Conservation (phyloP, 2,888 invertebrate genomes). For the Fragum whitleyi region DNA sequence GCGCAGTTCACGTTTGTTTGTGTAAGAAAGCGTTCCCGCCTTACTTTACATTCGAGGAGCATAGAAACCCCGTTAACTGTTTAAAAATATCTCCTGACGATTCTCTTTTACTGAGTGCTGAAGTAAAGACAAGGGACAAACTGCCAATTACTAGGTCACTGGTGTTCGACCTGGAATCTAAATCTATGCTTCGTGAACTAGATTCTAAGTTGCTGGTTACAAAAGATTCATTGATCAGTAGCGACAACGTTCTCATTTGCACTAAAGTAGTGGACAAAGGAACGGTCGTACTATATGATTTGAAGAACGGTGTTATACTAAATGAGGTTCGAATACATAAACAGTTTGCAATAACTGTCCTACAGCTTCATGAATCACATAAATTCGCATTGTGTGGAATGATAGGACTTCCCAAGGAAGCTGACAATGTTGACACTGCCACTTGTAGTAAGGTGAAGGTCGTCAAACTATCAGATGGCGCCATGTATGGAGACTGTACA, state of each 20-base stretch:
- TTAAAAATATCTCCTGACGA: slow-evolving; percentile 69
- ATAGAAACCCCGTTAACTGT: slow-evolving; percentile 15
- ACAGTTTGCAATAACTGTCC: background rate
- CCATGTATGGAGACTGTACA: slow-evolving; percentile 47
- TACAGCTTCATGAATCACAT: slow-evolving; percentile 67
- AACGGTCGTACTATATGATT: slow-evolving; percentile 43
- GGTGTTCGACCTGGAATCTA: slow-evolving; percentile 38
- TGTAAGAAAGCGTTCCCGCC: background rate
- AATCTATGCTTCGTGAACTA: slow-evolving; percentile 30
- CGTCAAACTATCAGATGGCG: slow-evolving; percentile 48
- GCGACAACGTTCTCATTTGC: slow-evolving; percentile 47
- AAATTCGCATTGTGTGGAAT: slow-evolving; percentile 62
- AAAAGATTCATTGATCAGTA: slow-evolving; percentile 30
- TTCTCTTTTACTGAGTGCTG: slow-evolving; percentile 48
- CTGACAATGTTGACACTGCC: background rate
- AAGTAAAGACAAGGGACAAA: background rate
- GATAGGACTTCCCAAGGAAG: slow-evolving; percentile 18
- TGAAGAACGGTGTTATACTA: slow-evolving; percentile 52
- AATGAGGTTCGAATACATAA: slow-evolving; percentile 44
- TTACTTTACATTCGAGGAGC: slow-evolving; percentile 14
- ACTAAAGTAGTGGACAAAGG: slow-evolving; percentile 25
- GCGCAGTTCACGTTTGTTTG: slow-evolving; percentile 3
- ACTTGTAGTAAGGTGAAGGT: slow-evolving; percentile 60
- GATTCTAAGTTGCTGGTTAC: slow-evolving; percentile 6
- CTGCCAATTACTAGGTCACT: background rate